phyloP scores from a whole-genome alignment of 2,888 invertebrate genomes.

The Pasiphila rectangulata region DNA sequence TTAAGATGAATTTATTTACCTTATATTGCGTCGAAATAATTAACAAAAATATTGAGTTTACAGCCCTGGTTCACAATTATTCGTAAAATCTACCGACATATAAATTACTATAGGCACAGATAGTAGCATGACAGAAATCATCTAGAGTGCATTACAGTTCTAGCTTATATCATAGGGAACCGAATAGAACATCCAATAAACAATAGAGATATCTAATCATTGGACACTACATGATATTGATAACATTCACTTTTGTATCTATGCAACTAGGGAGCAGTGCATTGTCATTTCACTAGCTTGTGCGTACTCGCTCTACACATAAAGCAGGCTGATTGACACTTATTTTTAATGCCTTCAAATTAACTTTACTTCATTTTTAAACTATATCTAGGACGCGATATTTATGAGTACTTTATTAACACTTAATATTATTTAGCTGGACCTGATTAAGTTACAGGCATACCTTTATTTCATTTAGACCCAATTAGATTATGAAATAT shows the following conservation, averaged over 20 bases:
- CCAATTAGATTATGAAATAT: no score
- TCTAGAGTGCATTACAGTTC: conserved; percentile 27
- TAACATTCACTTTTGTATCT: conserved; percentile 33
- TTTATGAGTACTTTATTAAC: no score
- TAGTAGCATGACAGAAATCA: conserved; percentile 22
- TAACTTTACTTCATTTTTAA: background rate
- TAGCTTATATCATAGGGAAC: conserved; percentile 23
- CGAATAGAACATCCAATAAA: conserved; percentile 22
- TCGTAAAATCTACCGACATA: conserved; percentile 11
- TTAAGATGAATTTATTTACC: no score
- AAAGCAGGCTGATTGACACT: conserved; percentile 42
- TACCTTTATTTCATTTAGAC: no score
- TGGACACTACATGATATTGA: conserved; percentile 30
- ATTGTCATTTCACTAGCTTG: conserved; percentile 45
- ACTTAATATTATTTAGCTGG: no score
- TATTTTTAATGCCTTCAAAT: conserved; percentile 11
- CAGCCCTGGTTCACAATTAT: background rate
- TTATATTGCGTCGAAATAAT: no score
- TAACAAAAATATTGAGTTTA: no score
- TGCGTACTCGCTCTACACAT: conserved; percentile 49
- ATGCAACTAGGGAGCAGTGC: conserved; percentile 42
- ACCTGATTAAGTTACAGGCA: no score
- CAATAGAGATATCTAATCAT: conserved; percentile 25
- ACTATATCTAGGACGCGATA: no score
- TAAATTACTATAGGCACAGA: conserved; percentile 14